Evolutionary conservation across 1,140 invertebrate genomes (phyloP), one percentile per base, ranked within the genome.

Genomic region (Pogonognathellus flavescens): DNA sequence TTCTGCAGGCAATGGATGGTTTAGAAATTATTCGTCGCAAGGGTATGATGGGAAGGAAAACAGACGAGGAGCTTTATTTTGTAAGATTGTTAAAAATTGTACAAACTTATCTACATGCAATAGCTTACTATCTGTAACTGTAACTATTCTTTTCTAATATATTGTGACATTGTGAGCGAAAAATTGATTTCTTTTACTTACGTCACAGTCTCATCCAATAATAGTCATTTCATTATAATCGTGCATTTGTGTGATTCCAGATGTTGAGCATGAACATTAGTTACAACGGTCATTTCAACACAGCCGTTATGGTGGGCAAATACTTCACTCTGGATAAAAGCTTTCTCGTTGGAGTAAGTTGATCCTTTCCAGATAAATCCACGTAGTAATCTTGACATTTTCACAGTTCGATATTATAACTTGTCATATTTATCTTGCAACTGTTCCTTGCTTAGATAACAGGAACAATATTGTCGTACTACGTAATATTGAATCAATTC

Each of bases 211-310:
- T n/a, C n/a, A n/a, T n/a, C n/a, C n/a, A n/a, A n/a, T n/a, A n/a
- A n/a, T n/a, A n/a, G n/a, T n/a, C n/a, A n/a, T n/a, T n/a, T n/a
- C n/a, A n/a, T n/a, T n/a, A n/a, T n/a, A n/a, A n/a, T n/a, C n/a
- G n/a, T 41, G 31, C 6, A 41, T 41, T 41, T 41, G n/a, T n/a
- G n/a, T n/a, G n/a, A 62, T 62, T 25, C 20, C 18, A 85, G 84
- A 87, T 85, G 66, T 20, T 87, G 5, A 85, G 81, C 25, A 53
- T 87, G 82, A 85, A 87, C 49, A 82, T 83, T 4, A 87, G 86
- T 72, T 87, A 85, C 18, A 83, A 80, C 41, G 86, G 86, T 14
- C 86, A 87, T 59, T 85, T 85, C 49, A 84, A 87, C 14, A 80
- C 84, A 9, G 53, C 83, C n/a, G 18, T 87, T 11, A 25, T 49